Conservation (phyloP, 1,140 invertebrate species). For the Pogonognathellus flavescens region DNA sequence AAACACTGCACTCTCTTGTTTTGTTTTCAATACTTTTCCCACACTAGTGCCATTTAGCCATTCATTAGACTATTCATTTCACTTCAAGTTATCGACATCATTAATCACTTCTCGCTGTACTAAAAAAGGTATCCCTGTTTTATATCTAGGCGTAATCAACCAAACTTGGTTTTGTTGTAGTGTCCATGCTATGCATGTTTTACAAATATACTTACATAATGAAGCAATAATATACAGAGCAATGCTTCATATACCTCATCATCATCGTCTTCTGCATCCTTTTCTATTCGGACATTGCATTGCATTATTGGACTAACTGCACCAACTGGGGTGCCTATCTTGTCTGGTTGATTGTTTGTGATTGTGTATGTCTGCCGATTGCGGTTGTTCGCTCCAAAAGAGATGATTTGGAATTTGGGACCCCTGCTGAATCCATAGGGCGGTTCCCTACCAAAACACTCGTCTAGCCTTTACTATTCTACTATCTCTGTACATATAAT, state of each 20-base stretch:
- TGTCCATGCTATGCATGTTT: neutral
- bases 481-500: neutral
- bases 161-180: neutral
- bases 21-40: neutral
- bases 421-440: conserved; percentile 19
- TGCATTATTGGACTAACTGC: neutral
- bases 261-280: neutral
- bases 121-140: neutral
- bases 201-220: neutral
- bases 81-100: conserved; percentile 46
- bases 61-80: conserved; percentile 24
- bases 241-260: neutral
- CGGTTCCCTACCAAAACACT: conserved; percentile 3
- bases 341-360: conserved; percentile 40
- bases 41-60: conserved; percentile 33
- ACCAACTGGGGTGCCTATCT: neutral
- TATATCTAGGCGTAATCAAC: neutral
- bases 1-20: neutral
- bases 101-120: conserved; percentile 32
- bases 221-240: neutral
- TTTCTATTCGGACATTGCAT: neutral
- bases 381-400: conserved; percentile 40
- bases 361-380: conserved; percentile 37
- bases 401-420: conserved; percentile 47
- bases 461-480: neutral